A percentile compares a stretch with the other conserved stretches of the same genome.
These are phyloP conservation scores for Salticus scenicus DNA, from an alignment of 2,888 invertebrate genomes.

Conservation along the genomic window DNA sequence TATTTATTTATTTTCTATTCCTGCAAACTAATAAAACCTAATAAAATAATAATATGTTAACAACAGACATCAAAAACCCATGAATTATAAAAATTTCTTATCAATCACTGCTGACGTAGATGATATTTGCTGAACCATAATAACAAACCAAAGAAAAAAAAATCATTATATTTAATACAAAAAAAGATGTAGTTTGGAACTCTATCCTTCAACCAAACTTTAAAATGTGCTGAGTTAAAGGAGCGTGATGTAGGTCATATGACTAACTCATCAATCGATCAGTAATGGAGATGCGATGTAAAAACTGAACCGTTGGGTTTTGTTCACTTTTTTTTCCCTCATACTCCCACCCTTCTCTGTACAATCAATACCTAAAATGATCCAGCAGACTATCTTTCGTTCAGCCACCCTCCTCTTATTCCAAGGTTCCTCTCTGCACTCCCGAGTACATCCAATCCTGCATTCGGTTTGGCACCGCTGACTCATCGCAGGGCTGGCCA, in stretches of 20 bases:
- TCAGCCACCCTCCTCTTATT: not conserved
- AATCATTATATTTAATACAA: too few species aligned
- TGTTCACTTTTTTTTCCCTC: too few species aligned
- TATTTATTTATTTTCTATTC: too few species aligned
- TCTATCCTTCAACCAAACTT: not conserved
- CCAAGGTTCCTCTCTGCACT: too few species aligned
- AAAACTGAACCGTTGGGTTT: not conserved
- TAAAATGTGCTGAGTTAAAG: not conserved
- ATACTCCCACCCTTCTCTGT: not conserved
- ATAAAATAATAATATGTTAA: too few species aligned
- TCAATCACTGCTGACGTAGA: too few species aligned
- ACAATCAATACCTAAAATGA: conserved; percentile 5
- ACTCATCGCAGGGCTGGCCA: not conserved
- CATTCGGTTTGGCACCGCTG: not conserved
- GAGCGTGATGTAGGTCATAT: not conserved
- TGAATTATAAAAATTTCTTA: too few species aligned
- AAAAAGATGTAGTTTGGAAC: too few species aligned
- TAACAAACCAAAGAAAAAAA: too few species aligned
- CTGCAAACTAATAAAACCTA: too few species aligned
- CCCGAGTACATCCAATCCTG: not conserved
- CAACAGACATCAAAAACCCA: too few species aligned
- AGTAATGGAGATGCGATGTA: not conserved
- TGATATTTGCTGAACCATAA: too few species aligned
- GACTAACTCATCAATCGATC: conserved; percentile 8
- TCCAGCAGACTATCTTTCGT: not conserved